A percentile compares a stretch with the other conserved stretches of the same genome.
Evolutionary conservation across 2,113 vertebrate species (phyloP).

Genomic region (Pelmatolapia mariae): DNA sequence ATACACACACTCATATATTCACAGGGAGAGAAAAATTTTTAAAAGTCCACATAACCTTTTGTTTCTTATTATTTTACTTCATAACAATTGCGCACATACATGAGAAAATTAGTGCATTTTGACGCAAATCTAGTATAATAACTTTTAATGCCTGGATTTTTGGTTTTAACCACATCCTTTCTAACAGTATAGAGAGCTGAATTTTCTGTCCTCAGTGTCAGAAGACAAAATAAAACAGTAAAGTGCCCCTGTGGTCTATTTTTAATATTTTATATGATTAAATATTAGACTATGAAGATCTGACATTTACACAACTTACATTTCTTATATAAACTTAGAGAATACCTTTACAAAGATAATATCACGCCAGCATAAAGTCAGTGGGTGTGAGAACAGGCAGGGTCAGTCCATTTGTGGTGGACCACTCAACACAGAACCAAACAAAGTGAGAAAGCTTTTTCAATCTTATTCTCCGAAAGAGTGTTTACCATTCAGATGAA

Average conservation of each 20-base stretch:
- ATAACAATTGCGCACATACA: accelerated
- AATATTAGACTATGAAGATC: neutral
- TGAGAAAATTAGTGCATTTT: neutral
- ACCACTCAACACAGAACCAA: neutral
- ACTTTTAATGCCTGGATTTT: neutral
- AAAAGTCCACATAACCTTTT: neutral
- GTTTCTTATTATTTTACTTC: neutral
- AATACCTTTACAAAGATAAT: neutral
- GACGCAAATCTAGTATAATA: neutral
- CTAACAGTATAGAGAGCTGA: neutral
- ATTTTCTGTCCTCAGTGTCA: neutral
- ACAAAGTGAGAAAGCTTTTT: neutral
- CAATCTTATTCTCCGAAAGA: neutral
- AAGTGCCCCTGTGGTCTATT: neutral
- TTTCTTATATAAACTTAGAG: neutral
- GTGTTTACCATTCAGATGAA: neutral
- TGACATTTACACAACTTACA: neutral
- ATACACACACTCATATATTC: neutral
- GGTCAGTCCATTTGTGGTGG: neutral
- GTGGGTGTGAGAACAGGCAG: neutral
- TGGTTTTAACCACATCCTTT: neutral
- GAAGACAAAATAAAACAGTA: neutral
- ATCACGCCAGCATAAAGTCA: neutral
- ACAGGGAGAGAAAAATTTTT: neutral
- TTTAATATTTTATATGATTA: neutral